These are phyloP conservation scores for Opisthocomus hoazin DNA, from an alignment of 2,113 vertebrate species.

Conservation along the genomic window DNA sequence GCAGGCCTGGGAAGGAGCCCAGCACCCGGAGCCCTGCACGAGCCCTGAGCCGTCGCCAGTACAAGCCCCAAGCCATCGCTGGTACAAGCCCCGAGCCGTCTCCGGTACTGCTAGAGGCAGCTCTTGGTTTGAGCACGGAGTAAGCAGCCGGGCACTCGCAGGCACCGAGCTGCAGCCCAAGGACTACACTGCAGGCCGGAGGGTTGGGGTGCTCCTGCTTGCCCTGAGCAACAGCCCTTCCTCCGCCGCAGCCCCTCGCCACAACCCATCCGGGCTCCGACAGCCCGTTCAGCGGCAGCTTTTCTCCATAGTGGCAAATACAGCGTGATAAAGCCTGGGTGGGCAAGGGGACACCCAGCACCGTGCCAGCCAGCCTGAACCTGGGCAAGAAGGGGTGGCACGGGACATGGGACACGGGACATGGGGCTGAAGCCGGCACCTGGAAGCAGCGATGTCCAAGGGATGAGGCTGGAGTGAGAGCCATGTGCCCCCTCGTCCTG, in stretches of 20 bases:
- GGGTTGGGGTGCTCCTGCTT: neutral
- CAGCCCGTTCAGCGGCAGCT: neutral
- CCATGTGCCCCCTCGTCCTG: rapidly evolving
- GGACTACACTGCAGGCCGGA: neutral
- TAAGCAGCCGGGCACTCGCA: neutral
- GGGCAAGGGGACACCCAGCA: neutral
- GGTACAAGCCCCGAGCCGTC: neutral
- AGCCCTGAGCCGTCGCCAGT: neutral
- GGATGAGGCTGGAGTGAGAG: neutral
- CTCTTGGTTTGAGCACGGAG: neutral
- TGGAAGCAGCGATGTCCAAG: neutral
- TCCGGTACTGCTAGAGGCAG: conserved; percentile 50
- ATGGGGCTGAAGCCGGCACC: neutral
- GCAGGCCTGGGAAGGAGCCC: neutral
- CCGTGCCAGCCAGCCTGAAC: rapidly evolving
- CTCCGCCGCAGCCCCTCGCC: neutral
- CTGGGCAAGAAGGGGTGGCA: neutral
- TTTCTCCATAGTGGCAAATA: neutral
- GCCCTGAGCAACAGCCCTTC: neutral
- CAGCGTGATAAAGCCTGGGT: rapidly evolving
- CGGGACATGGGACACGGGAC: neutral
- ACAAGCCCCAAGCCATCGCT: neutral
- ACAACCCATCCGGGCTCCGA: rapidly evolving
- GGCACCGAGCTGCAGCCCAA: neutral
- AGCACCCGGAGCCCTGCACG: neutral